A percentile compares a stretch with the other conserved stretches of the same genome.
Evolutionary conservation across 2,797 vertebrate species (phyloP).

Genomic region (Amniataba percoides): DNA sequence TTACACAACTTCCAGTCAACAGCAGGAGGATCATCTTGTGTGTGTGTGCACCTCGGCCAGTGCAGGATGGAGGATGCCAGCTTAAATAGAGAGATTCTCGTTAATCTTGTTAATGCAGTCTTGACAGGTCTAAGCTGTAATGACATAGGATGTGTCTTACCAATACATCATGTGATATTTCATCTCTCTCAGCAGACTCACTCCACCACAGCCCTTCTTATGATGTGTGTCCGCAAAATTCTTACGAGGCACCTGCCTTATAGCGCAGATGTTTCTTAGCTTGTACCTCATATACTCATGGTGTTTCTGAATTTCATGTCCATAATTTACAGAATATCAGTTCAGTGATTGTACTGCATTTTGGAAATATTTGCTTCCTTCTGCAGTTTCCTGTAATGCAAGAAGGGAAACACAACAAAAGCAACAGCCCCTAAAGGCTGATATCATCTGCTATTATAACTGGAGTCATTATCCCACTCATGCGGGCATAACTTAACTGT

Average conservation of each 20-base stretch:
- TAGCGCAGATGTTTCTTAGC: not conserved
- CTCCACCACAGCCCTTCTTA: conserved; percentile 7
- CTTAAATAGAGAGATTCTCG: conserved; percentile 41
- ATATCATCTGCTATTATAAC: conserved; percentile 25
- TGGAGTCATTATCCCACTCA: conserved; percentile 22
- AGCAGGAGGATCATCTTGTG: conserved; percentile 12
- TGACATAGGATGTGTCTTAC: conserved; percentile 50
- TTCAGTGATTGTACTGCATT: not conserved
- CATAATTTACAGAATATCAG: not conserved
- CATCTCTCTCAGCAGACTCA: conserved; percentile 26
- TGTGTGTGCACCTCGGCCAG: conserved; percentile 26
- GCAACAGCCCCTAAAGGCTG: conserved; percentile 27
- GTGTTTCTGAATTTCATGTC: conserved; percentile 8
- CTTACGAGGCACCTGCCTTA: conserved; percentile 20
- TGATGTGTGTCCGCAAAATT: not conserved
- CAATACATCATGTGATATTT: conserved; percentile 50
- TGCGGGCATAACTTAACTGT: conserved; percentile 5
- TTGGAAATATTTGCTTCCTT: conserved; percentile 24
- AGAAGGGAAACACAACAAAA: conserved; percentile 31
- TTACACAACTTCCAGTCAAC: conserved; percentile 55
- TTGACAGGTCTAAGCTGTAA: conserved; percentile 68
- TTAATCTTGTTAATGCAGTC: conserved; percentile 66
- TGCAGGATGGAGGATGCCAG: conserved; percentile 29
- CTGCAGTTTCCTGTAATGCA: conserved; percentile 48
- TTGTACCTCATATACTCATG: not conserved